Base-by-base conservation (phyloP, 2,888 invertebrate species). In the Callyntrura sp. region DNA sequence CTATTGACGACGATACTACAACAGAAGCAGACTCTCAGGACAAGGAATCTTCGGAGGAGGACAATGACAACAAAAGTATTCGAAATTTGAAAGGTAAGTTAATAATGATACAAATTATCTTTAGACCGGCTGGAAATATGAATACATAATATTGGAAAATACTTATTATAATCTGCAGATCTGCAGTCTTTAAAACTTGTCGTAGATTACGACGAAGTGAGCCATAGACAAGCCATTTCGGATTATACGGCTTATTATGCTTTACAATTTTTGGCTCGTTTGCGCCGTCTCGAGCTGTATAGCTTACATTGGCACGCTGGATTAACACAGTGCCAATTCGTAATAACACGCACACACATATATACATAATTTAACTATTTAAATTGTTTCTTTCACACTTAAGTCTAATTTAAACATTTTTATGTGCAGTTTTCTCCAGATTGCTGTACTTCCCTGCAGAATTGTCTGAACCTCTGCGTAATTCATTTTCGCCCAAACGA, bases 151-250 rank as follows among this genome's bases (percentile, higher is more conserved):
- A n/a, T n/a, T n/a, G n/a, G n/a, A n/a, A n/a, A n/a, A n/a, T n/a
- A n/a, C n/a, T n/a, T n/a, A n/a, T n/a, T n/a, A n/a, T n/a, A n/a
- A n/a, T 55, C 4, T 9, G 48, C 35, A 88, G 88, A 45, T 82
- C 73, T 88, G 51, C 23, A 45, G 11, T 43, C 35, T 1, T 20
- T 88, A 17, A 84, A 83, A 45, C 12, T 88, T 0, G 48, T 65
- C n/a, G 88, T 88, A 11, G 83, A 84, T 14, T 78, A 88, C 20
- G 73, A 88, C 48, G 83, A 88, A 9, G 23, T 62, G 0, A 5
- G 6, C 6, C 65, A 65, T 1, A 60, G 65, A 23, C 88, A 83
- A 88, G 60, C 60, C 0, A 2, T 88, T 12, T 48, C 76, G 51
- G 88, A 88, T 51, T 65, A 14, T 3, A 60, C 84, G 8, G 83